Evolutionary conservation across 2,113 vertebrate genomes (phyloP), one percentile per base, ranked within the genome.

Genomic region (Hassar affinis): DNA sequence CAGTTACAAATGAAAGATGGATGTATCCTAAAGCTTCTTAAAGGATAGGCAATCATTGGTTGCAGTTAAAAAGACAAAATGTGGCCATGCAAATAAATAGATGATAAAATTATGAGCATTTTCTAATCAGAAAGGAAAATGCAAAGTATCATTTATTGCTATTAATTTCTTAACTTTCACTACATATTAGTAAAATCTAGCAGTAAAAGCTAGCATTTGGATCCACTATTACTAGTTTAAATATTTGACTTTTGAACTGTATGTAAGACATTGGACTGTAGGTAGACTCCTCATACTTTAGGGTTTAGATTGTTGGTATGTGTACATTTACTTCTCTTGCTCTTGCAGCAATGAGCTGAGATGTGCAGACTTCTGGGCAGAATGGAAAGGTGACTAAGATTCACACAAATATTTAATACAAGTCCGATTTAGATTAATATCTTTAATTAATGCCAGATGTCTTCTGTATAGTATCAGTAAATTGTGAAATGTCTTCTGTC

Each of bases 311-410:
- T n/a, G 49, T 30, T 2, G 17, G 25, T 14, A 20, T 52, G 54
- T 62, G 18, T 52, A 30, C 30, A 57, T 33, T 80, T 18, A 35
- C 30, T 66, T 56, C 15, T 79, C 22, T 74, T 11, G 86, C 45
- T 88, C 82, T 80, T 49, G 64, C 83, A 98, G 96, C 87, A 88
- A 88, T 81, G 95, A 96, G 52, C 85, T 98, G 35, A 92, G 89
- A 51, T 76, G 83, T 75, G 94, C 96, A 61, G 90, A 93, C 1
- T 94, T 97, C 90, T 96, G 94, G 93, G 83, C 85, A 0, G 81
- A 91, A 7, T 95, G 95, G 88, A 91, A 88, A 90, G 90, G 96
- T 97, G 88, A 92, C 7, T 61, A 49, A 76, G n/a, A 42, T 80
- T 77, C 9, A 45, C 20, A n/a, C 25, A 18, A 14, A 68, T 9